These are phyloP conservation scores for Ctenosaura bakeri DNA, from an alignment of 2,797 vertebrate species.

Conservation along the genomic window DNA sequence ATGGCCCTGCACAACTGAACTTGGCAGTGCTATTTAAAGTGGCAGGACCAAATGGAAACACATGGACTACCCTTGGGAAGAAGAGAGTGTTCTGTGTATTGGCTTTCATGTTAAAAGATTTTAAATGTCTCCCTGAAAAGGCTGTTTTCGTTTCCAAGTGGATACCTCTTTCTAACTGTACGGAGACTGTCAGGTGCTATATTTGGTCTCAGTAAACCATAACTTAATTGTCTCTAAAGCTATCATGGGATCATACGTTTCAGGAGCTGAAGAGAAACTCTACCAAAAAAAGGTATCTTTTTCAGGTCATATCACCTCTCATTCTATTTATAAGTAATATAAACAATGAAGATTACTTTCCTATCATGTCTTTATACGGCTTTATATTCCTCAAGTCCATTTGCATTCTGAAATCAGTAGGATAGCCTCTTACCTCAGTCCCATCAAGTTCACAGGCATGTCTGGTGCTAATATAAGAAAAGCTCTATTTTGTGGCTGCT, in stretches of 20 bases:
- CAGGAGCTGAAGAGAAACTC: conserved; percentile 33
- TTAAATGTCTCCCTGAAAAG: not conserved
- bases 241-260: not conserved
- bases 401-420: too few species aligned
- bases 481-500: too few species aligned
- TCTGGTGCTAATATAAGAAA: too few species aligned
- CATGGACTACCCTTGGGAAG: too few species aligned
- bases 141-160: not conserved
- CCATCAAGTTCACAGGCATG: too few species aligned
- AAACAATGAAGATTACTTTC: conserved; percentile 22
- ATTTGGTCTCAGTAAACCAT: not conserved
- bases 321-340: conserved; percentile 31
- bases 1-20: not conserved
- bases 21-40: not conserved
- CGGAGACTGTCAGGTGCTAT: not conserved
- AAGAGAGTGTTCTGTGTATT: not conserved
- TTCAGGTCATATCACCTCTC: conserved; percentile 25
- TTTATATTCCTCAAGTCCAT: too few species aligned
- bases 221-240: not conserved
- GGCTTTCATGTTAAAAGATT: not conserved
- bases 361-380: not conserved
- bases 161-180: not conserved
- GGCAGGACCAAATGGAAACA: not conserved
- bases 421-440: too few species aligned
- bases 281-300: conserved; percentile 19